A percentile compares a stretch with the other conserved stretches of the same genome.
Conservation (phyloP, 92 coral and sea anemone species). For the Parazoanthus swiftii region DNA sequence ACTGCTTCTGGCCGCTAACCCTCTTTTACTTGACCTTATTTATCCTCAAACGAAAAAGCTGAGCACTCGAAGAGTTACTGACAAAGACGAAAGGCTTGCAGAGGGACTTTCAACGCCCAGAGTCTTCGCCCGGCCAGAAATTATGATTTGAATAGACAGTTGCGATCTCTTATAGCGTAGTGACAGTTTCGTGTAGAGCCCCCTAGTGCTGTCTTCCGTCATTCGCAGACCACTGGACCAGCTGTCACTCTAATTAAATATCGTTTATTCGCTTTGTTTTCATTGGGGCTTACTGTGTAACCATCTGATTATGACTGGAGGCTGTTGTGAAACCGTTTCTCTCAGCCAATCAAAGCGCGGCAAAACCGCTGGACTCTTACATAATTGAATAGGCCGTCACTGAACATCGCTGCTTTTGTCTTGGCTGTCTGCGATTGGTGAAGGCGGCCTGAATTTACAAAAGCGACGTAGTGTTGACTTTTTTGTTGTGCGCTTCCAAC, state of each 20-base stretch:
- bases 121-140: conserved; percentile 20
- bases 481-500: conserved; percentile 59
- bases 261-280: conserved; percentile 67
- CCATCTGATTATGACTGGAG: conserved; percentile 68
- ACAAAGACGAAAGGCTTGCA: background rate
- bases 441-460: conserved; percentile 32
- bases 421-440: conserved; percentile 58
- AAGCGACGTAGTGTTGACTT: conserved; percentile 57
- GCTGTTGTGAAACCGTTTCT: conserved; percentile 67
- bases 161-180: conserved; percentile 52
- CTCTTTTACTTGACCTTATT: conserved; percentile 70
- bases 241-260: conserved; percentile 94
- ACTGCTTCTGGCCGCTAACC: conserved; percentile 62
- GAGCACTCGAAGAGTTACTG: background rate
- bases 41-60: conserved; percentile 30
- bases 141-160: background rate
- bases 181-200: conserved; percentile 60
- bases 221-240: conserved; percentile 58
- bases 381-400: conserved; percentile 79
- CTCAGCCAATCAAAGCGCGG: conserved; percentile 59
- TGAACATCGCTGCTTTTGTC: conserved; percentile 59
- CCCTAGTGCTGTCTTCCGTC: conserved; percentile 77
- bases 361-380: conserved; percentile 65
- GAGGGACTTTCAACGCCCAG: background rate
- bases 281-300: conserved; percentile 74